A percentile compares a stretch with the other conserved stretches of the same genome.
phyloP scores from a whole-genome alignment of 2,797 vertebrate genomes.

The Dromococcyx pavoninus region DNA sequence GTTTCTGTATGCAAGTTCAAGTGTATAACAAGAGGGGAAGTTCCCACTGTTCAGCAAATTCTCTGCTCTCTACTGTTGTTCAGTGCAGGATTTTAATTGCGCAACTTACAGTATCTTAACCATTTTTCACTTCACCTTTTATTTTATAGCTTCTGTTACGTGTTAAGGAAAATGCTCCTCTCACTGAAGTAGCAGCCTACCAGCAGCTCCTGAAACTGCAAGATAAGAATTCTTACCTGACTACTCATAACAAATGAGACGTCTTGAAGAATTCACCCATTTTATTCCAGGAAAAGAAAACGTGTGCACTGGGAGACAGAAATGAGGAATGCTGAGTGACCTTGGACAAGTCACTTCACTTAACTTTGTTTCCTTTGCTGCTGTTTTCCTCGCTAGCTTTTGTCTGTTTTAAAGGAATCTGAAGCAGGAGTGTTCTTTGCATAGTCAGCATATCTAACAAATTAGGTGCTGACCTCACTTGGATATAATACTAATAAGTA shows the following conservation, averaged over 20 bases:
- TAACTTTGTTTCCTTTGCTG: neutral
- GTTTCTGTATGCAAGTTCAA: neutral
- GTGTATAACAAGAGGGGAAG: neutral
- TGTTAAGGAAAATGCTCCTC: neutral
- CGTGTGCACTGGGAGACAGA: neutral
- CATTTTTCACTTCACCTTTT: conserved; percentile 28
- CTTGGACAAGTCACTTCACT: conserved; percentile 14
- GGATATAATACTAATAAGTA: neutral
- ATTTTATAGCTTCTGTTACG: neutral
- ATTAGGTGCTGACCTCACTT: neutral
- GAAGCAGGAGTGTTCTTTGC: neutral
- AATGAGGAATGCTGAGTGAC: neutral
- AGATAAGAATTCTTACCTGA: conserved; percentile 54
- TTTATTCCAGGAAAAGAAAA: neutral
- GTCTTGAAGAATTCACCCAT: conserved; percentile 9
- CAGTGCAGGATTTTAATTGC: neutral
- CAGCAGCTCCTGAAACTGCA: conserved; percentile 28
- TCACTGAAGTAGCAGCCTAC: neutral
- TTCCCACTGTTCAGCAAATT: neutral
- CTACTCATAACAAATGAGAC: conserved; percentile 10
- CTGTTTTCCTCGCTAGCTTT: neutral
- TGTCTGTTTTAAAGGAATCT: neutral
- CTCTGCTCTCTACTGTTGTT: neutral
- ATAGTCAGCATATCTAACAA: neutral
- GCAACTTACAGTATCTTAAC: neutral